These are phyloP conservation scores for Dynastes hyllus DNA, from an alignment of 2,888 invertebrate genomes.

Conservation along the genomic window DNA sequence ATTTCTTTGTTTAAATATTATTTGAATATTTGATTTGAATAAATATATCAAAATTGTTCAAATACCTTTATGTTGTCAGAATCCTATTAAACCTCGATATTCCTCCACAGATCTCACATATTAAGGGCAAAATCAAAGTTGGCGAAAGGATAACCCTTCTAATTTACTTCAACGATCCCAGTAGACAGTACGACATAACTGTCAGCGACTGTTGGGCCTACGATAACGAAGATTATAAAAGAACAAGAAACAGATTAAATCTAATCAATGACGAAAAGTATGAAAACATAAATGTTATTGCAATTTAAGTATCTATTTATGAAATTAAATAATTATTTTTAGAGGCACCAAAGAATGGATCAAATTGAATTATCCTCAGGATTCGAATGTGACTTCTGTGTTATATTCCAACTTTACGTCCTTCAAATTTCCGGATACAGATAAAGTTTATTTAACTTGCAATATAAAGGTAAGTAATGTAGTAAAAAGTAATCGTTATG, in stretches of 20 bases:
- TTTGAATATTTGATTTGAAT: no score
- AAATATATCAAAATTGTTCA: no score
- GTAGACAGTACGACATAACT: conserved; percentile 39
- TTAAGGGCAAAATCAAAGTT: conserved; percentile 34
- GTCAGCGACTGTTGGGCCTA: conserved; percentile 48
- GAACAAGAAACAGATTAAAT: conserved; percentile 35
- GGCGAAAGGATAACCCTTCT: conserved; percentile 39
- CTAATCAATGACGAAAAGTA: conserved; percentile 37
- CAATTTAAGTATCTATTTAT: neutral
- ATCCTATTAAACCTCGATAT: neutral
- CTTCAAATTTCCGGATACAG: conserved; percentile 48
- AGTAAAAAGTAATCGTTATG: neutral
- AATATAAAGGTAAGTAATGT: conserved; percentile 36
- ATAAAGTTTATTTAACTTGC: conserved; percentile 45
- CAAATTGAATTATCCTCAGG: conserved; percentile 39
- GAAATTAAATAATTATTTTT: neutral
- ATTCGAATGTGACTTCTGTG: conserved; percentile 19
- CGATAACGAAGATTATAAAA: conserved; percentile 35
- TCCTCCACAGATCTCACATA: conserved; percentile 41
- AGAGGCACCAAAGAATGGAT: conserved; percentile 34
- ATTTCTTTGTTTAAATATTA: no score
- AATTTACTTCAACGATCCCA: conserved; percentile 48
- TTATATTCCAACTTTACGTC: conserved; percentile 41
- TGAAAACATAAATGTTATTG: neutral
- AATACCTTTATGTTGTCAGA: no score